A percentile compares a stretch with the other conserved stretches of the same genome.
Conservation (phyloP, 2,113 vertebrate genomes). For the Psammodynastes pulverulentus region DNA sequence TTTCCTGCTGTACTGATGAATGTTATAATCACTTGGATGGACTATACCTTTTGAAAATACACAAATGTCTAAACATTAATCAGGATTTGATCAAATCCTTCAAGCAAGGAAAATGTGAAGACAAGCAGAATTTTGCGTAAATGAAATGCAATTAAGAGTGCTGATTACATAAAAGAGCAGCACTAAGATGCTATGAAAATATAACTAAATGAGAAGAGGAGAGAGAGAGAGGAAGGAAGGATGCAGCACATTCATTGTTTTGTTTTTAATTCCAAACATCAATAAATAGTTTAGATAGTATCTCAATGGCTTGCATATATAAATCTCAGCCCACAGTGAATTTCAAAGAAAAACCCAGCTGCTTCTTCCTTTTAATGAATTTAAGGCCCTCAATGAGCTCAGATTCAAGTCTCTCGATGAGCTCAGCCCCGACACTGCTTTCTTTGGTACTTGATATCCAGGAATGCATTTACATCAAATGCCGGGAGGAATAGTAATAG, state of each 20-base stretch:
- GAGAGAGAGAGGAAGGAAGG: neutral
- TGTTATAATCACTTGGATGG: neutral
- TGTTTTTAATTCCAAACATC: neutral
- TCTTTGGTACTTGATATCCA: neutral
- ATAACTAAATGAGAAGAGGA: neutral
- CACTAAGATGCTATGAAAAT: neutral
- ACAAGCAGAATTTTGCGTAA: neutral
- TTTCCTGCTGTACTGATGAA: neutral
- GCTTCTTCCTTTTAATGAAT: neutral
- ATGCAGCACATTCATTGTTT: neutral
- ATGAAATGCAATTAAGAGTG: neutral
- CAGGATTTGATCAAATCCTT: neutral
- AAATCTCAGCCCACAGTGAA: neutral
- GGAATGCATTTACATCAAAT: neutral
- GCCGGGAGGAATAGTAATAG: neutral
- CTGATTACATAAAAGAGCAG: neutral
- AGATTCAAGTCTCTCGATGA: neutral
- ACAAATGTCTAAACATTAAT: neutral
- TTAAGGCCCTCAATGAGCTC: neutral
- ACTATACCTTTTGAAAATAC: neutral
- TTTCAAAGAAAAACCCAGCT: neutral
- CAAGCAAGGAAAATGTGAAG: neutral
- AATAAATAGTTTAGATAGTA: neutral
- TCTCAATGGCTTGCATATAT: neutral
- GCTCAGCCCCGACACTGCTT: neutral